These are phyloP conservation scores for Aleiodes sp. DNA, from an alignment of 1,140 invertebrate species.

Conservation along the genomic window DNA sequence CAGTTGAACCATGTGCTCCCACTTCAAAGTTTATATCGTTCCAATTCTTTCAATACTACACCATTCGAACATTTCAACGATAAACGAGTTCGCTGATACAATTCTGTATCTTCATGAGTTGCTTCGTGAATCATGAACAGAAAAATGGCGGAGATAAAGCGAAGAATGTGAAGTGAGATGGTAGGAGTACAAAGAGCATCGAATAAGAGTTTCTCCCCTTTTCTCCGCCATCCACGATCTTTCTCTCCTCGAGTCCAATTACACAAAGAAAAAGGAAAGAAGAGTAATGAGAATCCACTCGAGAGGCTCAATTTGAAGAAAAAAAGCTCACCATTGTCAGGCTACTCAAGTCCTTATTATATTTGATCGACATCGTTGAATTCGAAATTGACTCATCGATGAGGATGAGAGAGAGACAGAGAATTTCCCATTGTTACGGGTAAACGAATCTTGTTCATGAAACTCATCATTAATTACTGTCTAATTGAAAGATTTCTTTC, in stretches of 20 bases:
- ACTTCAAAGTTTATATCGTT: too few species aligned
- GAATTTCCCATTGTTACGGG: too few species aligned
- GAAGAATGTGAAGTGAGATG: neutral
- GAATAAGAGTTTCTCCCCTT: neutral
- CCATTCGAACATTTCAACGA: too few species aligned
- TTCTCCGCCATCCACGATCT: neutral
- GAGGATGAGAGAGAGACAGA: too few species aligned
- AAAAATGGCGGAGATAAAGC: neutral
- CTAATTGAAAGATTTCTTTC: too few species aligned
- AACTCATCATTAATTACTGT: too few species aligned
- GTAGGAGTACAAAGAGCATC: conserved; percentile 6
- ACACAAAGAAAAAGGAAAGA: neutral
- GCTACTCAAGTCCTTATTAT: neutral
- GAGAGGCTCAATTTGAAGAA: neutral
- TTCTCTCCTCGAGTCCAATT: conserved; percentile 11
- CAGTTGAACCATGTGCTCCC: too few species aligned
- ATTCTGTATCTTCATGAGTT: neutral
- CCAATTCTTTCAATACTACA: too few species aligned
- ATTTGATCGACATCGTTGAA: neutral
- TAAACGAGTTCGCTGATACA: conserved; percentile 1
- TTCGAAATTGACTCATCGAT: too few species aligned
- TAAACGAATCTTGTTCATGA: too few species aligned
- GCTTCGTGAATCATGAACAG: conserved; percentile 1
- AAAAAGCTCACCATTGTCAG: neutral
- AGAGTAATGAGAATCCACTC: conserved; percentile 9